Conservation (phyloP, 2,113 vertebrate species). For the Parotia lawesii region DNA sequence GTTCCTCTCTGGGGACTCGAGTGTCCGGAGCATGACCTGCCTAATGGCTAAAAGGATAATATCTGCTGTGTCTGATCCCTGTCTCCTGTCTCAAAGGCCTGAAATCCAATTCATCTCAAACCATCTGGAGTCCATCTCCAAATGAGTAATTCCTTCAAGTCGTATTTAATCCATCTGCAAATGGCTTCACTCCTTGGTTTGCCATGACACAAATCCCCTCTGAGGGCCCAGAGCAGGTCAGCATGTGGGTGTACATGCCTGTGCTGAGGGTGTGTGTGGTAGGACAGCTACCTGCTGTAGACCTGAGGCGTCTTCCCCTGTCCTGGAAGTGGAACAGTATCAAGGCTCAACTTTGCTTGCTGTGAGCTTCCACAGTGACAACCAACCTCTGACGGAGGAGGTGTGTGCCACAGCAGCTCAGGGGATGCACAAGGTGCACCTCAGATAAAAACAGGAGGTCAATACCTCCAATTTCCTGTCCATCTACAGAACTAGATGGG, state of each 20-base stretch:
- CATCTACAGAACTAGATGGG: not conserved
- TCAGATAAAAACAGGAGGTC: not conserved
- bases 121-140: not conserved
- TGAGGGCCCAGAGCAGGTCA: not conserved
- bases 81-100: not conserved
- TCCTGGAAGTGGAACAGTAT: not conserved
- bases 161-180: not conserved
- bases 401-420: not conserved
- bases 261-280: not conserved
- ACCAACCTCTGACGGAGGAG: not conserved
- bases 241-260: rapidly evolving
- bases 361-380: not conserved
- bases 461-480: not conserved
- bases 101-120: slow-evolving; percentile 8
- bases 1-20: not conserved
- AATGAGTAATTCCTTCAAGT: not conserved
- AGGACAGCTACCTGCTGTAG: not conserved
- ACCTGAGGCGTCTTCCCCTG: not conserved
- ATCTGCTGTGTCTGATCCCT: not conserved
- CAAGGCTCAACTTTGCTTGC: not conserved
- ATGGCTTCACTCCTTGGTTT: not conserved
- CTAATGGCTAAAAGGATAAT: not conserved
- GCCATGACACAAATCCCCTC: not conserved
- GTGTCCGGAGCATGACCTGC: not conserved
- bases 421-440: not conserved